Conservation (phyloP, 2,797 vertebrate species). For the Microcaecilia unicolor region DNA sequence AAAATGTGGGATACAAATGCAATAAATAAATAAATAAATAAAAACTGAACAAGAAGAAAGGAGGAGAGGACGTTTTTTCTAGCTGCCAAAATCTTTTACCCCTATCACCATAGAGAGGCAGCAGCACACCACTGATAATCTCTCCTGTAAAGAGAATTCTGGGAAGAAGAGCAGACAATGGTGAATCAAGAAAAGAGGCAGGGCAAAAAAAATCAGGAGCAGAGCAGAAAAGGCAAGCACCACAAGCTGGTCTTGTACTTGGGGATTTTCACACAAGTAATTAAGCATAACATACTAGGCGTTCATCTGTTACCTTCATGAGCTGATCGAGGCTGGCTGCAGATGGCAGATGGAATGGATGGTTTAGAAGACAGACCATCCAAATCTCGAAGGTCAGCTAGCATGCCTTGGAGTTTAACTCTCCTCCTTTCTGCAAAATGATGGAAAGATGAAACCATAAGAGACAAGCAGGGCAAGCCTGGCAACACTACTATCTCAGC, state of each 20-base stretch:
- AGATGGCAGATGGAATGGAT: slow-evolving; percentile 55
- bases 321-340: slow-evolving; percentile 62
- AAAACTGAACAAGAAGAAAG: too few relatives aligned
- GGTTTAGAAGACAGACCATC: slow-evolving; percentile 62
- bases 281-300: not conserved
- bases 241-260: too few relatives aligned
- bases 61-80: too few relatives aligned
- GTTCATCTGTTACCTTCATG: slow-evolving; percentile 62
- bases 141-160: too few relatives aligned
- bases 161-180: too few relatives aligned
- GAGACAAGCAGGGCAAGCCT: too few relatives aligned
- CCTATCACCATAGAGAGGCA: too few relatives aligned
- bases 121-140: too few relatives aligned
- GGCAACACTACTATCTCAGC: not conserved
- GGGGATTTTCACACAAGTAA: too few relatives aligned
- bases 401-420: slow-evolving; percentile 79
- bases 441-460: not conserved
- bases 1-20: too few relatives aligned
- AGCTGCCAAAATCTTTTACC: too few relatives aligned
- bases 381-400: slow-evolving; percentile 67
- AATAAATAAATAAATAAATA: too few relatives aligned
- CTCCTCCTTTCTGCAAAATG: slow-evolving; percentile 69
- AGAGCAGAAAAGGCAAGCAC: not conserved
- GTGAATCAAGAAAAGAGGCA: slow-evolving; percentile 5
- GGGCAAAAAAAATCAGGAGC: slow-evolving; percentile 1